A percentile compares a stretch with the other conserved stretches of the same genome.
phyloP scores from a whole-genome alignment of 2,113 vertebrate species.

The Xiphias gladius region DNA sequence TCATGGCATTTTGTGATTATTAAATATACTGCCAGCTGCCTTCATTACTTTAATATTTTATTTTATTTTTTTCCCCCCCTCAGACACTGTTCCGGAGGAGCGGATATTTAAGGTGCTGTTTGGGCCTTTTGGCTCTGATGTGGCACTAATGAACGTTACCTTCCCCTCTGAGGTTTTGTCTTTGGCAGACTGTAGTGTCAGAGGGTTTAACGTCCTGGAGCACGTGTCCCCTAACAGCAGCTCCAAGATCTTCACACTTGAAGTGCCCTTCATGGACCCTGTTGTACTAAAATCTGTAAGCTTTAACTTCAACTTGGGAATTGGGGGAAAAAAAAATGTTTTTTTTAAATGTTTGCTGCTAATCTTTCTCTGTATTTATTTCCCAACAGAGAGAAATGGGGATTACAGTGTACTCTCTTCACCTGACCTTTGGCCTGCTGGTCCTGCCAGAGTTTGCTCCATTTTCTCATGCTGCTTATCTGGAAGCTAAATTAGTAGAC shows the following conservation, averaged over 20 bases:
- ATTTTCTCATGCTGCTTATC: conserved; percentile 57
- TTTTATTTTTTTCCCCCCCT: neutral
- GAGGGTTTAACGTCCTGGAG: conserved; percentile 73
- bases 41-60: neutral
- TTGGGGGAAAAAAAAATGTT: neutral
- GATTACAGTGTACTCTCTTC: conserved; percentile 42
- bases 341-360: neutral
- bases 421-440: conserved; percentile 72
- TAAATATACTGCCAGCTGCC: no score
- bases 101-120: conserved; percentile 80
- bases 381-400: conserved; percentile 53
- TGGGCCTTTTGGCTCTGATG: conserved; percentile 83
- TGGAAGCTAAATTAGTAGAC: conserved; percentile 59
- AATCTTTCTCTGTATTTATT: neutral
- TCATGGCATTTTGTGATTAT: neutral
- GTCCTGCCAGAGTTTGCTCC: conserved; percentile 59
- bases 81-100: conserved; percentile 72
- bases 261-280: conserved; percentile 79
- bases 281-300: conserved; percentile 76
- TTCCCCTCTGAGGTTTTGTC: conserved; percentile 66
- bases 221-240: conserved; percentile 71
- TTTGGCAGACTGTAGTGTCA: conserved; percentile 55
- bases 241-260: conserved; percentile 75
- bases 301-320: neutral
- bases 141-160: conserved; percentile 82